Base-by-base conservation (phyloP, 1,140 invertebrate species). In the Drosophila navojoa region DNA sequence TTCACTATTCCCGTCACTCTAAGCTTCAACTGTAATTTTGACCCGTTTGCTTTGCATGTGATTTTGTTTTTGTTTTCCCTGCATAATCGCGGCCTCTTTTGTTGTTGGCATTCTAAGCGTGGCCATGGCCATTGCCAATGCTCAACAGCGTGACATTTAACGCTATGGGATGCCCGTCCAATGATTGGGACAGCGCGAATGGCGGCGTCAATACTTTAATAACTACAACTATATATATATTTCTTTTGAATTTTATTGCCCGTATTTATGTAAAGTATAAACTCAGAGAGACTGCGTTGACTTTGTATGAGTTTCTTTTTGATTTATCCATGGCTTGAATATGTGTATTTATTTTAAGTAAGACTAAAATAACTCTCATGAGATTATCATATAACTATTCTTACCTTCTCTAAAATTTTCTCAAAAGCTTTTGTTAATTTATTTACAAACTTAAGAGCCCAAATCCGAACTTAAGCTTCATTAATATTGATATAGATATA, bases 71-170 rank as follows among this genome's bases (percentile, higher is more conserved):
- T 38, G 35, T 13, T 38, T 38, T 66, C 60, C 71, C 61, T 78
- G 79, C 75, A 71, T 35, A 45, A 68, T 66, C 72, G 67, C 63
- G 79, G 74, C 64, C 27, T 45, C 76, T 61, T 79, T 79, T 79
- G 66, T 80, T 71, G 55, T 29, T 70, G 77, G 61, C 63, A 73
- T 84, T 84, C 76, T 84, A 73, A 79, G 80, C 80, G 59, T 61
- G 63, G 66, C 52, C 68, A 72, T 55, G 67, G 71, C 71, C 71
- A 70, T 70, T 73, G 68, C 58, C 76, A 49, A 71, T 82, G 80
- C 63, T 66, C 67, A 76, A 44, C 60, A 84, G 79, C 80, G 76
- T 82, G 71, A 82, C 79, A 81, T 64, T 81, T 71, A 59, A 60
- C 71, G 61, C 73, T 53, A 47, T 40, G 42, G 57, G 67, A 67